phyloP scores from a whole-genome alignment of 2,888 invertebrate species.

The Diachrysia chrysitis region DNA sequence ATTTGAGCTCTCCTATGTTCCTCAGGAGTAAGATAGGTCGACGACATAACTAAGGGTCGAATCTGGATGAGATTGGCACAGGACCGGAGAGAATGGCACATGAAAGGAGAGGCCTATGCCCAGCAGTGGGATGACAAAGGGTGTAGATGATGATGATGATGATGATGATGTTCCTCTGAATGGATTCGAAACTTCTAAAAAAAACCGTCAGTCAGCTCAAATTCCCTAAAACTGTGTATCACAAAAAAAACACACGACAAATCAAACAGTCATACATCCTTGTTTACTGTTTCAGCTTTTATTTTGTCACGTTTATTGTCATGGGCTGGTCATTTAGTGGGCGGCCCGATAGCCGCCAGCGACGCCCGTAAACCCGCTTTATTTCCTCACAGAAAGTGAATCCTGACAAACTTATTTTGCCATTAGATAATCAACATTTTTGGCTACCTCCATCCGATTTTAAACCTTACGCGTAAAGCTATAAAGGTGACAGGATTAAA shows the following conservation, averaged over 20 bases:
- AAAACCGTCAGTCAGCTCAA: no score
- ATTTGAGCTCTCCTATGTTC: no score
- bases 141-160: no score
- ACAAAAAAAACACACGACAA: constrained; percentile 30
- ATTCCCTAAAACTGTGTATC: neutral
- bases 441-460: neutral
- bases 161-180: no score
- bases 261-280: constrained; percentile 50
- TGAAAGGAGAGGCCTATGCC: no score
- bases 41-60: no score
- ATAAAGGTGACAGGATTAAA: neutral
- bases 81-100: no score
- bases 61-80: no score
- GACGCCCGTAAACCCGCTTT: constrained; percentile 61
- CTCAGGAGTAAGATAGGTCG: no score
- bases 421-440: neutral
- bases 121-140: no score
- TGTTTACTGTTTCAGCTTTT: constrained; percentile 50
- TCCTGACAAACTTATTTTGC: constrained; percentile 56
- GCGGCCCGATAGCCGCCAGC: constrained; percentile 43
- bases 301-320: constrained; percentile 64
- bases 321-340: constrained; percentile 65
- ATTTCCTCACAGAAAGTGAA: constrained; percentile 61
- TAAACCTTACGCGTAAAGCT: neutral
- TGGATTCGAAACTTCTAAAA: no score